Percentiles rank a stretch among this genome's conserved stretches.
Conservation (phyloP, 2,888 invertebrate species). For the Watsonalla cultraria region DNA sequence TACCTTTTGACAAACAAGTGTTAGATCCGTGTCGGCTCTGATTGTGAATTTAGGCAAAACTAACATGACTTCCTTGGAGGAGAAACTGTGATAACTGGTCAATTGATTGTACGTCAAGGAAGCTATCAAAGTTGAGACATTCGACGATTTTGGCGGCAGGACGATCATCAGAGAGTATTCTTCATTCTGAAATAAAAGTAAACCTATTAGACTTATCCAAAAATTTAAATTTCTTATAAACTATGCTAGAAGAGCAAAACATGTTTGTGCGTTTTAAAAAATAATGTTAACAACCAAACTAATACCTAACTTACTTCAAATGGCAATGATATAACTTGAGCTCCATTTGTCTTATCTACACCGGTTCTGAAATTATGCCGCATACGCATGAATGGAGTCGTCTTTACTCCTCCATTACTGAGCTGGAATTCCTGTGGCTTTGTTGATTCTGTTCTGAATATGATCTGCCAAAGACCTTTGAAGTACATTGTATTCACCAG, state of each 20-base stretch:
- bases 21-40: constrained; percentile 54
- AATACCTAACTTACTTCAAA: constrained; percentile 73
- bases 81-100: constrained; percentile 40
- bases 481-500: constrained; percentile 85
- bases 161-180: constrained; percentile 70
- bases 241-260: too few relatives aligned
- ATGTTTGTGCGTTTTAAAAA: too few relatives aligned
- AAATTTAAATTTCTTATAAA: too few relatives aligned
- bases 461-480: constrained; percentile 84
- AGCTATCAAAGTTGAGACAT: constrained; percentile 38
- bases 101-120: constrained; percentile 45
- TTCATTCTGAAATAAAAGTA: constrained; percentile 46
- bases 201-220: too few relatives aligned
- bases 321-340: constrained; percentile 80
- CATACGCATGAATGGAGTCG: constrained; percentile 81
- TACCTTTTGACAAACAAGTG: constrained; percentile 50
- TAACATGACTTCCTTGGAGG: constrained; percentile 42
- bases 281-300: too few relatives aligned
- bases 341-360: constrained; percentile 71
- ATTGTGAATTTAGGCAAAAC: constrained; percentile 67
- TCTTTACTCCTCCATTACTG: constrained; percentile 50
- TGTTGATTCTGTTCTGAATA: constrained; percentile 80
- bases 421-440: constrained; percentile 72
- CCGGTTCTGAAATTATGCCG: constrained; percentile 74
- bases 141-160: constrained; percentile 48